These are phyloP conservation scores for Myotis myotis DNA, from an alignment of 2,797 vertebrate species.

Conservation along the genomic window DNA sequence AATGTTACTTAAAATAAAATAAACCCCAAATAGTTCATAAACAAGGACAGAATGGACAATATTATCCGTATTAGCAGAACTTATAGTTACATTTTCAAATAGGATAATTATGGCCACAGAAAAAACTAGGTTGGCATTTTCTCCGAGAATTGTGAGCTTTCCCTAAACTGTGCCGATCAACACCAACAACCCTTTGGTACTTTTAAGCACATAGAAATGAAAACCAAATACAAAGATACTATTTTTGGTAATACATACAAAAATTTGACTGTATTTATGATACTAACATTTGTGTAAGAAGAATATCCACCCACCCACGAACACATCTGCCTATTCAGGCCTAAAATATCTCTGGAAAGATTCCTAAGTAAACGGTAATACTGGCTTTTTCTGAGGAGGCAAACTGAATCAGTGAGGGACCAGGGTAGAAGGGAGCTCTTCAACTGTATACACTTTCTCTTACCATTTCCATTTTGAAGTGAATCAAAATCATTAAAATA, in stretches of 20 bases:
- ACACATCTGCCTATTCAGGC: neutral
- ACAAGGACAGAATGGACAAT: neutral
- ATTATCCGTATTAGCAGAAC: neutral
- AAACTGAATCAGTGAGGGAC: neutral
- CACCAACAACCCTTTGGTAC: neutral
- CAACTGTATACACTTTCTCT: neutral
- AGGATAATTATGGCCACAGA: conserved; percentile 14
- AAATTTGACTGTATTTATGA: conserved; percentile 30
- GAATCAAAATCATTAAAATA: conserved; percentile 20
- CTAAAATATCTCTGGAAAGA: neutral
- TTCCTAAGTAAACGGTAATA: neutral
- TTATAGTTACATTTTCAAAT: conserved; percentile 36
- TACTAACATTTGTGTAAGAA: conserved; percentile 1
- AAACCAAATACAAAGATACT: conserved; percentile 25
- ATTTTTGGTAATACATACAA: neutral
- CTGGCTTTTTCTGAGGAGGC: neutral
- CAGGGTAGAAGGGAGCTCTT: neutral
- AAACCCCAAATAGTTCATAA: neutral
- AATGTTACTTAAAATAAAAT: conserved; percentile 23
- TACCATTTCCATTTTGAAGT: neutral
- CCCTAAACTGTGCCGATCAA: neutral
- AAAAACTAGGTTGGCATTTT: conserved; percentile 41
- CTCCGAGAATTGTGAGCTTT: neutral
- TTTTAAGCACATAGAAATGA: conserved; percentile 22
- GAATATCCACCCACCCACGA: neutral